phyloP scores from a whole-genome alignment of 2,797 vertebrate species.

The Sebastes reedi region DNA sequence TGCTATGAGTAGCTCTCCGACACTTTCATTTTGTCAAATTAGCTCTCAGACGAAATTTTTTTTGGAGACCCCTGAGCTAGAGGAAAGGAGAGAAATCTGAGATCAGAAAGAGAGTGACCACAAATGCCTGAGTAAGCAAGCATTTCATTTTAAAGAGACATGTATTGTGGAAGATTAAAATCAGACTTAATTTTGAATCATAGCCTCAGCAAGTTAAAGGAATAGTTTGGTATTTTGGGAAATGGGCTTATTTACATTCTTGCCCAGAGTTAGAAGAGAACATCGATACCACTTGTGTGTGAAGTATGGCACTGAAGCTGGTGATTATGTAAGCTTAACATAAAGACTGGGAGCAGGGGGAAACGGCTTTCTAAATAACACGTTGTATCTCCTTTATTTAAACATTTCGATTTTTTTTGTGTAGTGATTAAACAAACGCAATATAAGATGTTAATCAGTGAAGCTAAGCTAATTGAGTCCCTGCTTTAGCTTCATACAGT shows the following conservation, averaged over 20 bases:
- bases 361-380: no score
- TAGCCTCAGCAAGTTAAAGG: background rate
- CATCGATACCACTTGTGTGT: background rate
- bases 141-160: background rate
- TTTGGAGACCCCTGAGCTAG: background rate
- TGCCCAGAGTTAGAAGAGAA: background rate
- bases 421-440: background rate
- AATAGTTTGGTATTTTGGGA: background rate
- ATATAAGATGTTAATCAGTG: background rate
- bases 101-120: background rate
- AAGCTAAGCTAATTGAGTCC: background rate
- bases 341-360: no score
- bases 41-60: no score
- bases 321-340: background rate
- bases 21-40: no score
- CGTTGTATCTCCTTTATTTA: no score
- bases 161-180: background rate
- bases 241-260: background rate
- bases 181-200: background rate
- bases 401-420: background rate
- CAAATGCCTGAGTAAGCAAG: background rate
- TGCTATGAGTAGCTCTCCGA: no score
- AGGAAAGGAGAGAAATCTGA: slow-evolving; percentile 1
- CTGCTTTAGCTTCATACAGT: background rate
- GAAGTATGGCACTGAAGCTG: no score